A percentile compares a stretch with the other conserved stretches of the same genome.
phyloP scores from a whole-genome alignment of 2,113 vertebrate species.

The Marmota flaviventris region DNA sequence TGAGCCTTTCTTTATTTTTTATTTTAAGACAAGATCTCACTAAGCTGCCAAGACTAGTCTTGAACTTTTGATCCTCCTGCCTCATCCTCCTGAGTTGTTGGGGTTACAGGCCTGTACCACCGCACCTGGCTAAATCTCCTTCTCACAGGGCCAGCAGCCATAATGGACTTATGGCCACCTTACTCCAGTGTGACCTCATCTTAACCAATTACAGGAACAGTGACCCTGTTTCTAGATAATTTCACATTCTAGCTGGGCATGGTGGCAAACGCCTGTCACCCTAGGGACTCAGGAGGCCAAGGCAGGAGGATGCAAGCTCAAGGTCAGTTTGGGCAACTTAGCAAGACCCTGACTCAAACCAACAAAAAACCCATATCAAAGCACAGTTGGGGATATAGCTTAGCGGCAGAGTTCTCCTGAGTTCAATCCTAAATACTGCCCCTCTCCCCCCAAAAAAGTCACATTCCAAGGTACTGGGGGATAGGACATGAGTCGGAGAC shows the following conservation, averaged over 20 bases:
- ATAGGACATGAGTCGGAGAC: background rate
- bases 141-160: background rate
- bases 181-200: background rate
- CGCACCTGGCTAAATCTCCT: background rate
- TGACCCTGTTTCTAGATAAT: background rate
- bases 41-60: too few species aligned
- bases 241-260: too few species aligned
- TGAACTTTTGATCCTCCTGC: background rate
- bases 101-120: background rate
- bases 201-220: background rate
- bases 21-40: background rate
- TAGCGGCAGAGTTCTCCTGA: background rate
- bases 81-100: background rate
- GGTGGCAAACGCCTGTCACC: too few species aligned
- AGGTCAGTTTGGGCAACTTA: too few species aligned
- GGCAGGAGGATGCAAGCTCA: too few species aligned
- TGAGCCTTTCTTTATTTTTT: background rate
- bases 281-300: too few species aligned
- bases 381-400: background rate
- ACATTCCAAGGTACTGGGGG: background rate
- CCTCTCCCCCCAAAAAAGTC: too few species aligned
- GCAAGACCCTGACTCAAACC: too few species aligned
- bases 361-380: too few species aligned
- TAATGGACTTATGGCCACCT: background rate
- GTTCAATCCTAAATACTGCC: background rate